Evolutionary conservation across 1,140 invertebrate species (phyloP).

Genomic region (Lutraria rhynchaena): DNA sequence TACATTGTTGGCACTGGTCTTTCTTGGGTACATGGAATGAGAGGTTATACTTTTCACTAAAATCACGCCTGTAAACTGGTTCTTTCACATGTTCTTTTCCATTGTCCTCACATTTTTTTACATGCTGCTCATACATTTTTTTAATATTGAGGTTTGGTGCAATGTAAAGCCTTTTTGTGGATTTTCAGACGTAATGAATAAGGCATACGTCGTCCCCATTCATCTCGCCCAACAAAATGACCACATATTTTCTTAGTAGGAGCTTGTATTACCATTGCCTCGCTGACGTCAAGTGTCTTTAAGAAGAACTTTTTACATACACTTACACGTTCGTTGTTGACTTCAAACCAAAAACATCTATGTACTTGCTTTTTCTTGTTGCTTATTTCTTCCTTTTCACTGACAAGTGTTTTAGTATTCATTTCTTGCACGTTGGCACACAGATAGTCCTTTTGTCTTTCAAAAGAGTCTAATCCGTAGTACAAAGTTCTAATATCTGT

Average conservation of each 20-base stretch:
- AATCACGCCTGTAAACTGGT: slow-evolving; percentile 29
- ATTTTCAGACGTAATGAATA: no score
- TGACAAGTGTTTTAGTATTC: neutral
- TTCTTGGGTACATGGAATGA: slow-evolving; percentile 33
- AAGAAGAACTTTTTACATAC: slow-evolving; percentile 3
- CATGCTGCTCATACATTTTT: slow-evolving; percentile 2
- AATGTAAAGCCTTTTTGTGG: no score
- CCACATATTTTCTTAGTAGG: neutral
- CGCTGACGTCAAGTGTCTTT: neutral
- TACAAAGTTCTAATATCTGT: no score
- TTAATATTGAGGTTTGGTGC: no score
- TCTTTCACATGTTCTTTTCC: neutral
- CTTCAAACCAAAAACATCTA: neutral
- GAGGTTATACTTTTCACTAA: slow-evolving; percentile 29
- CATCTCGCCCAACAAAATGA: neutral
- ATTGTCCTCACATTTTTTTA: neutral
- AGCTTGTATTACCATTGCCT: neutral
- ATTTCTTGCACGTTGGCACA: neutral
- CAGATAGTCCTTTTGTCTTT: neutral
- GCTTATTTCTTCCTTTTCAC: neutral
- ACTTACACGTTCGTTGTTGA: neutral
- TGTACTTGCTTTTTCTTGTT: neutral
- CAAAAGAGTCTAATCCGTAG: neutral
- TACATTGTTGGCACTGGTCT: slow-evolving; percentile 13
- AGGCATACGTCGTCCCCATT: neutral